phyloP scores from a whole-genome alignment of 1,140 invertebrate species.

The Cyclina sinensis region DNA sequence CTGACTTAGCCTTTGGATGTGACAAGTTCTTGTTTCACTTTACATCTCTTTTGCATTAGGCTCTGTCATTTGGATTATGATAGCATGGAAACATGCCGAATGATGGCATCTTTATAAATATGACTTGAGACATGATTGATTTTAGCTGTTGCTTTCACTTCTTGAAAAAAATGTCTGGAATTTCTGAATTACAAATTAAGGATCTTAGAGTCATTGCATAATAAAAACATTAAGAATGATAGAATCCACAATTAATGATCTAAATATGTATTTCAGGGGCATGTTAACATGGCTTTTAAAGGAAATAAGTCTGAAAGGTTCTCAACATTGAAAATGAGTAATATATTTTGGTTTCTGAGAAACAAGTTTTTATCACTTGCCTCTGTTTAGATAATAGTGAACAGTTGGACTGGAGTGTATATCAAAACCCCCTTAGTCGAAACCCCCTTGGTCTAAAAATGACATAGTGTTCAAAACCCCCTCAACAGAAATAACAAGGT shows the following conservation, averaged over 20 bases:
- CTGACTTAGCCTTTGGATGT: no score
- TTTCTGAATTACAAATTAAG: slow-evolving; percentile 10
- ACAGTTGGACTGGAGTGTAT: no score
- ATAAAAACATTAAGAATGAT: slow-evolving; percentile 1
- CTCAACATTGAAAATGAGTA: no score
- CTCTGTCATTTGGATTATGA: not conserved
- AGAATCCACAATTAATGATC: not conserved
- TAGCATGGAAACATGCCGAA: not conserved
- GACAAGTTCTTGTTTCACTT: no score
- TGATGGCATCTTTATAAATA: not conserved
- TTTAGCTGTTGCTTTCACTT: not conserved
- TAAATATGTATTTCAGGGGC: not conserved
- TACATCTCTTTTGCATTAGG: not conserved
- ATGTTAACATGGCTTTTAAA: not conserved
- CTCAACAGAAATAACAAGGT: no score
- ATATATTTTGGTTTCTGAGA: no score
- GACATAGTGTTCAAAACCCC: no score
- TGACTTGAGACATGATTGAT: not conserved
- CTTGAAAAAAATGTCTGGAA: not conserved
- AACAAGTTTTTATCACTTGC: no score
- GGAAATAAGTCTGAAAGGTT: no score
- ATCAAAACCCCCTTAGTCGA: no score
- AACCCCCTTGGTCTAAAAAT: no score
- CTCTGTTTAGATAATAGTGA: no score
- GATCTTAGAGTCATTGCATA: not conserved